Evolutionary conservation across 2,888 invertebrate species (phyloP), one percentile per base, ranked within the genome.

Genomic region (Megamerina dolium): DNA sequence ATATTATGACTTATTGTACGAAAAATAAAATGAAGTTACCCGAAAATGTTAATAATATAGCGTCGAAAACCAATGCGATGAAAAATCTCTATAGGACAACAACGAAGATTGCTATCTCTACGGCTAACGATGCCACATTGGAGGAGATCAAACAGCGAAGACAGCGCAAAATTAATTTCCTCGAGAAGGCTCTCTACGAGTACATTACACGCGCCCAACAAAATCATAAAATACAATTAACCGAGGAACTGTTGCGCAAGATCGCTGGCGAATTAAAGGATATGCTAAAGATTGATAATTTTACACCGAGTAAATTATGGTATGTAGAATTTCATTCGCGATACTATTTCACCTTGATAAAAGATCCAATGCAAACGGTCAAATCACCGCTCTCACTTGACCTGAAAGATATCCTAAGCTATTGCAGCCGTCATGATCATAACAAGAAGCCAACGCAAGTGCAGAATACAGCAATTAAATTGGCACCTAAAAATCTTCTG

Each of bases 111-210:
- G 48, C 49, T 0, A 41, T 61, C 3, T 56, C 54, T 4, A 47
- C 31, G 19, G 53, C 55, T 5, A 62, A 64, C 23, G 57, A 63
- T 31, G 58, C 55, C 5, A 57, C 60, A 1, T 43, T 57, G 34
- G 57, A 51, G 4, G 65, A 63, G 36, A 47, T 65, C 14, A 54
- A 57, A 35, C 43, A 53, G 30, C 55, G 61, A 0, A 61, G 69
- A 14, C 53, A 55, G 33, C 57, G 64, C 1, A 68, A 68, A 43
- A 61, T 68, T 3, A 58, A 51, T 4, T 65, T 69, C n/a, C 43
- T 68, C 31, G 60, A 64, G 36, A 61, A 61, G 37, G 64, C 64
- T 1, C 52, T 68, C 9, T 61, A 56, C 31, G 68, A 68, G 46
- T 68, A 68, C 49, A 58, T 64, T 31, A 58, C 61, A 16, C 61